Evolutionary conservation across 1,140 invertebrate species (phyloP), one percentile per base, ranked within the genome.

Genomic region (Panonychus citri): DNA sequence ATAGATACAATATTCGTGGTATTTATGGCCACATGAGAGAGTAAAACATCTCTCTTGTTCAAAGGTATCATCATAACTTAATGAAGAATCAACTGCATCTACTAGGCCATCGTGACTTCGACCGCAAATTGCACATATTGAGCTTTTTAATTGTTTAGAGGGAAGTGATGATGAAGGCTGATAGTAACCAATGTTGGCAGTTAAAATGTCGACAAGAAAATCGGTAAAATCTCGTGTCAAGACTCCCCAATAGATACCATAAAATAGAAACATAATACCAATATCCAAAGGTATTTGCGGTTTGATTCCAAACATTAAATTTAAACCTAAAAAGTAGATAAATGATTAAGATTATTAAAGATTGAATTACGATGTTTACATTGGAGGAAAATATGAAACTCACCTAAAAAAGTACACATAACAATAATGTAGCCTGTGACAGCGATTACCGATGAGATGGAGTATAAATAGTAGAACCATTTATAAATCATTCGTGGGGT

Each of bases 401-500:
- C 28, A 54, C 53, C 53, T 61, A 97, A 77, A 65, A 98, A 82
- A 28, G 91, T 88, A 24, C 81, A 75, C 77, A 98, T 79, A 69
- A 96, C 81, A 43, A 93, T 75, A 30, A 88, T 65, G 69, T 98
- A 98, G n/a, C 94, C 93, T 52, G 87, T 70, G 42, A 98, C 79
- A 28, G 91, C 93, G 46, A 96, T 72, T 43, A 77, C 77, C 67
- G 93, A 96, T 69, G 88, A 95, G 53, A 91, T 66, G 74, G 94
- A 93, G 71, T 98, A 91, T 66, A 97, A 79, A 61, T 96, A 78
- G 66, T 94, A 83, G 72, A 98, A 98, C 91, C 93, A 99, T 76
- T 96, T 97, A 74, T 99, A 99, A 43, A 98, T 91, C 85, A 93
- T 4, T 71, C 66, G 68, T 75, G 78, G 66, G 90, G 90, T 56